Evolutionary conservation across 1,140 invertebrate species (phyloP).

Genomic region (Atta cephalotes): DNA sequence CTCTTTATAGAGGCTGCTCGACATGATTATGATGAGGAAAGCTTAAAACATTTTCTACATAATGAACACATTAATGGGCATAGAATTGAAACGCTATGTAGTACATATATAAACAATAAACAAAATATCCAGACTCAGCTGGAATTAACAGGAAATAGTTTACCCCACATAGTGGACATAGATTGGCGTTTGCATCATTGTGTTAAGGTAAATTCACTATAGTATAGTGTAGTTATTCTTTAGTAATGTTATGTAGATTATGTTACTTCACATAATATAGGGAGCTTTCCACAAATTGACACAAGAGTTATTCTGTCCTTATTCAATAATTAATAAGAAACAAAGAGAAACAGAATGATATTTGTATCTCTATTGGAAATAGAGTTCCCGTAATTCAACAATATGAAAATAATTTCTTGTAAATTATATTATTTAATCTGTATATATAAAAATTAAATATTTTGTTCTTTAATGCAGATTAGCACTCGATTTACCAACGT

Average conservation of each 20-base stretch:
- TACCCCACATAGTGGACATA: slow-evolving; percentile 89
- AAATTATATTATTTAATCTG: slow-evolving; percentile 32
- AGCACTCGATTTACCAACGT: slow-evolving; percentile 81
- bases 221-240: not conserved
- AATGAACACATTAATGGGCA: slow-evolving; percentile 75
- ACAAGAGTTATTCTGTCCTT: no score
- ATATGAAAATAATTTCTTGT: slow-evolving; percentile 13
- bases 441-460: slow-evolving; percentile 39
- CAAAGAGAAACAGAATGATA: no score
- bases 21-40: slow-evolving; percentile 80
- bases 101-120: slow-evolving; percentile 82
- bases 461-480: slow-evolving; percentile 82
- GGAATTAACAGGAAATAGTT: slow-evolving; percentile 84
- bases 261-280: slow-evolving; percentile 11
- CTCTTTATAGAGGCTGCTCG: slow-evolving; percentile 84
- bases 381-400: not conserved
- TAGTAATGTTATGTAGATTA: not conserved
- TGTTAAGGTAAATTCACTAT: slow-evolving; percentile 83
- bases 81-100: slow-evolving; percentile 80
- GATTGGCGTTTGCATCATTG: slow-evolving; percentile 89
- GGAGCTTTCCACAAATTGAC: no score
- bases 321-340: no score
- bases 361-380: no score
- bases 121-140: slow-evolving; percentile 81
- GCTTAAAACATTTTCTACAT: slow-evolving; percentile 78